Conservation (phyloP, 2,888 invertebrate genomes). For the Mythimna vitellina region DNA sequence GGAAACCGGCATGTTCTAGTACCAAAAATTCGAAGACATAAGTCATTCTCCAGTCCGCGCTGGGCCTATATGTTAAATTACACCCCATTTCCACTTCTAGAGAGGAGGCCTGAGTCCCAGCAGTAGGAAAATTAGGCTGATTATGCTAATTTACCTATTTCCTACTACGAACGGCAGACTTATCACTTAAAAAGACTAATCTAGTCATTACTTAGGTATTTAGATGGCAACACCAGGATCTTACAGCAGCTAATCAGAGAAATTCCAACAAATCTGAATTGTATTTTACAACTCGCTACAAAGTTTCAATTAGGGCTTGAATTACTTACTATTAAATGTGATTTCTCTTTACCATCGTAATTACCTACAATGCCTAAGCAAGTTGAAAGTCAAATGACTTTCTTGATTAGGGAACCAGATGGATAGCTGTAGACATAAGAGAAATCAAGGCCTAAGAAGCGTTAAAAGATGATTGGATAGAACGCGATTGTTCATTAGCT, state of each 20-base stretch:
- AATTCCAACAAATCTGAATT: neutral
- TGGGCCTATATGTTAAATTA: too few relatives aligned
- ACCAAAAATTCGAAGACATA: too few relatives aligned
- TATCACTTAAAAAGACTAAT: neutral
- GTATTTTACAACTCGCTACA: neutral
- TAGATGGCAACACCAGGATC: neutral
- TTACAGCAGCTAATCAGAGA: constrained; percentile 1
- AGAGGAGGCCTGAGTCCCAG: too few relatives aligned
- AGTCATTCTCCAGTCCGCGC: too few relatives aligned
- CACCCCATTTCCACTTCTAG: too few relatives aligned
- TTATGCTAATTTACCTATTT: neutral
- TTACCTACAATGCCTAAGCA: neutral
- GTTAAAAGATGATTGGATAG: neutral
- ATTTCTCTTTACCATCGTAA: neutral
- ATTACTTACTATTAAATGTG: neutral
- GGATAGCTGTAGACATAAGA: neutral
- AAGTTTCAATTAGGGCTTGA: constrained; percentile 9
- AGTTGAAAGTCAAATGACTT: neutral
- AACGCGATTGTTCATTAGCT: neutral
- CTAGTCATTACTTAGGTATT: neutral
- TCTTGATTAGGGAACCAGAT: neutral
- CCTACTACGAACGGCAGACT: neutral
- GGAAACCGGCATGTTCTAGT: too few relatives aligned
- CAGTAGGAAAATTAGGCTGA: too few relatives aligned
- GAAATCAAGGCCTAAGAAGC: neutral